Percentiles rank a stretch among this genome's conserved stretches.
phyloP scores from a whole-genome alignment of 2,797 vertebrate genomes.

The Fistularia commersonii region DNA sequence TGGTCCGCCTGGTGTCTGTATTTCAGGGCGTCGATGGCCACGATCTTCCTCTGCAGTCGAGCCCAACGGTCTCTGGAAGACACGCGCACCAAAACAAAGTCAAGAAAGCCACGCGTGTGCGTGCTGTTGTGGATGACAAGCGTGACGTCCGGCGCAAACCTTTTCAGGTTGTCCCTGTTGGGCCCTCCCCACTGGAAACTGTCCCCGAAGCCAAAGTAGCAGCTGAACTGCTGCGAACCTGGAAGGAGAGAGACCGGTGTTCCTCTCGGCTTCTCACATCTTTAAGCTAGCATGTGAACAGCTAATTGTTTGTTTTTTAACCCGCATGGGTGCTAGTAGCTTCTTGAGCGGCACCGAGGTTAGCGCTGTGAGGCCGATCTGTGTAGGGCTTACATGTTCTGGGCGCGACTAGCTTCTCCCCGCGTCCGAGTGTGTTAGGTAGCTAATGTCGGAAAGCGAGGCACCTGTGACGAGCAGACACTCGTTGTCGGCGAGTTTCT shows the following conservation, averaged over 20 bases:
- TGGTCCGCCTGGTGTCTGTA: slow-evolving; percentile 52
- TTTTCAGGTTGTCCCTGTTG: not conserved
- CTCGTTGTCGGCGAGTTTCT: slow-evolving; percentile 61
- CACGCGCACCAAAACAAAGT: no score
- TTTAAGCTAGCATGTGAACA: no score
- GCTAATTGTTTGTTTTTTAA: no score
- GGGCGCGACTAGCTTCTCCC: no score
- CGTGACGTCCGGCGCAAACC: slow-evolving; percentile 32
- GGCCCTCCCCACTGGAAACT: slow-evolving; percentile 52
- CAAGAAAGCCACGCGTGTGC: no score
- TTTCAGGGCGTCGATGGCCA: slow-evolving; percentile 70
- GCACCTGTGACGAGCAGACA: slow-evolving; percentile 70
- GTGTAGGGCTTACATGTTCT: no score
- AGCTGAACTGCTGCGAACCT: slow-evolving; percentile 71
- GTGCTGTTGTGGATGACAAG: no score
- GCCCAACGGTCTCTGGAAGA: slow-evolving; percentile 61
- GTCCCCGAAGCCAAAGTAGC: slow-evolving; percentile 48
- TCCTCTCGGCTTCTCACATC: not conserved
- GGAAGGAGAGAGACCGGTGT: slow-evolving; percentile 3
- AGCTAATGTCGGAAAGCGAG: not conserved
- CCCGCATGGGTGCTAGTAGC: no score
- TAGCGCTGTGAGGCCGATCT: no score
- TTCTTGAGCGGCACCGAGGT: no score
- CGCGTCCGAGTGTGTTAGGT: no score
- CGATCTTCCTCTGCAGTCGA: slow-evolving; percentile 56